Conservation (phyloP, 2,113 vertebrate genomes). For the Daubentonia madagascariensis region DNA sequence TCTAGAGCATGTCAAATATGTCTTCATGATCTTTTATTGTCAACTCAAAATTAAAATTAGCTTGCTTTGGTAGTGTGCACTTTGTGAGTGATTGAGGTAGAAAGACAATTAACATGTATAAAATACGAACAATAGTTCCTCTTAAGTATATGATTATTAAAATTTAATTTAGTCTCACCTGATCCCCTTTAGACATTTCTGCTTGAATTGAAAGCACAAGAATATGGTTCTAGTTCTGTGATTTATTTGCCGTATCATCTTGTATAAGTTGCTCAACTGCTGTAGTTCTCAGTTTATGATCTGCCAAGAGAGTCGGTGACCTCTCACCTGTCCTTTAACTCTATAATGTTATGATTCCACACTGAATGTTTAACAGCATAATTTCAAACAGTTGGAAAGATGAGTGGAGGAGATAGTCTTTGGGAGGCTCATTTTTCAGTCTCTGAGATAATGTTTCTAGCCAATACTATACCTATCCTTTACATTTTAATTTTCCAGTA, state of each 20-base stretch:
- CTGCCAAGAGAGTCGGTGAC: not conserved
- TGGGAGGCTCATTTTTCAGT: not conserved
- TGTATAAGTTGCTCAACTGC: not conserved
- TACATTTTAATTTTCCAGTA: not conserved
- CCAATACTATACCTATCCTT: not conserved
- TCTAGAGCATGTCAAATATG: not conserved
- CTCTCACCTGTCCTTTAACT: not conserved
- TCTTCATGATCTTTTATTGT: not conserved
- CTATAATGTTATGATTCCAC: not conserved
- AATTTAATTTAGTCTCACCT: not conserved
- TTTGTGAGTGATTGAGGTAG: not conserved
- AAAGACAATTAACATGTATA: not conserved
- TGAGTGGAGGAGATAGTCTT: not conserved
- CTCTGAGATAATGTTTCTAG: not conserved
- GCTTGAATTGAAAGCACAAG: not conserved
- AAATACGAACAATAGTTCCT: not conserved
- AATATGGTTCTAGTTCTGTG: not conserved
- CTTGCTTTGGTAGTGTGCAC: not conserved
- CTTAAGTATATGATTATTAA: not conserved
- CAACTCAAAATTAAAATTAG: conserved; percentile 18
- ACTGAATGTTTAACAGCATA: not conserved
- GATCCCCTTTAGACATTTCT: not conserved
- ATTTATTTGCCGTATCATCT: not conserved
- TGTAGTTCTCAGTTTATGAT: not conserved
- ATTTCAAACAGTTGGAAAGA: not conserved